These are phyloP conservation scores for Rhombomys opimus DNA, from an alignment of 2,113 vertebrate genomes.

Conservation along the genomic window DNA sequence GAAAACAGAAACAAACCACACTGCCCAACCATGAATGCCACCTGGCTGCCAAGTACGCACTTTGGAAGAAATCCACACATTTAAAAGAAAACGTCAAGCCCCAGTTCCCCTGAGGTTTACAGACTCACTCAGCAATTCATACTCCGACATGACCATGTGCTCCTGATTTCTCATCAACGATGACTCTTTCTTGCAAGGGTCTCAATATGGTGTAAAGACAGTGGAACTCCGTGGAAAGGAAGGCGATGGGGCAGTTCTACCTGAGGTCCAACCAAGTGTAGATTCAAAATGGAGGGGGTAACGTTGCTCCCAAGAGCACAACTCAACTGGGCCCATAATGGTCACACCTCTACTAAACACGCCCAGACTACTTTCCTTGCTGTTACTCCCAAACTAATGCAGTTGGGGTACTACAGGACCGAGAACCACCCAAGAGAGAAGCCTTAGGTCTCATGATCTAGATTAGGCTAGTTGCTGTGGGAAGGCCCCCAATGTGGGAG, in stretches of 20 bases:
- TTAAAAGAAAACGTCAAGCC: not conserved
- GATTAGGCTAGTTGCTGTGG: not conserved
- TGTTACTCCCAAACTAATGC: not conserved
- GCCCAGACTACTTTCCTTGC: not conserved
- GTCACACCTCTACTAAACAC: not conserved
- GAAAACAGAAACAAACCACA: not conserved
- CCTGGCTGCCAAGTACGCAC: fast-evolving
- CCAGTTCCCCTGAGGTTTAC: not conserved
- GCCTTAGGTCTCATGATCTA: not conserved
- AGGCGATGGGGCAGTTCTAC: too few species aligned
- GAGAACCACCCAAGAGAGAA: not conserved
- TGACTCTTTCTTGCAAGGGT: not conserved
- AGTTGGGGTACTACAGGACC: not conserved
- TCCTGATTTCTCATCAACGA: not conserved
- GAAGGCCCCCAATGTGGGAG: not conserved
- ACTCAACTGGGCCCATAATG: too few species aligned
- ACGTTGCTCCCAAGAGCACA: too few species aligned
- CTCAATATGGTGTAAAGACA: not conserved
- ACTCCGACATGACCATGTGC: not conserved
- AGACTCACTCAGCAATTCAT: not conserved
- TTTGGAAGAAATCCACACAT: not conserved
- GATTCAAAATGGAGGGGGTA: not conserved
- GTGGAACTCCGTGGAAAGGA: not conserved
- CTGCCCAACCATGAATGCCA: fast-evolving
- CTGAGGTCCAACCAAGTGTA: not conserved